These are phyloP conservation scores for Drosophila melanogaster DNA, from an alignment of 1,140 invertebrate genomes.

Conservation along the genomic window DNA sequence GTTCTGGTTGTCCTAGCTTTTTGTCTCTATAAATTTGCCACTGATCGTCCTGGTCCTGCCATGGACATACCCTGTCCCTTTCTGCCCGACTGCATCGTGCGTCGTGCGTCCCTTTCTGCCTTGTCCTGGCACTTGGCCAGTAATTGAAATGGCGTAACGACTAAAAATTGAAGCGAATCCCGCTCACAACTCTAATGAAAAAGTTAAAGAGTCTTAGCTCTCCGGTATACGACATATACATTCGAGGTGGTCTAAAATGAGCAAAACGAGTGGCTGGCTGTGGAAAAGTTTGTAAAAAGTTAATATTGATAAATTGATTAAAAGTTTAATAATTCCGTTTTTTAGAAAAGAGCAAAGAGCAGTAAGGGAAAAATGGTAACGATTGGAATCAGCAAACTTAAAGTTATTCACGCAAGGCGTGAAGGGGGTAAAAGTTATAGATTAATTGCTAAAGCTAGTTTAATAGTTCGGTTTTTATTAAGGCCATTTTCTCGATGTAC, in stretches of 20 bases:
- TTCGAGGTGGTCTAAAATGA: slow-evolving; percentile 23
- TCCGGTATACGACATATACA: slow-evolving; percentile 3
- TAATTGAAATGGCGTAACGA: slow-evolving; percentile 83
- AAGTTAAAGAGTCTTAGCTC: slow-evolving; percentile 61
- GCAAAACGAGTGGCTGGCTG: slow-evolving; percentile 43
- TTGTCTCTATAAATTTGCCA: slow-evolving; percentile 79
- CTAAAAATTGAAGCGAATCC: slow-evolving; percentile 75
- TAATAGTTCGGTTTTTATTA: not conserved
- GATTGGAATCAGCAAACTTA: not conserved
- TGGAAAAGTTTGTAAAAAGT: slow-evolving; percentile 62
- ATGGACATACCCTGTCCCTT: slow-evolving; percentile 15
- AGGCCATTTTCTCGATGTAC: no score
- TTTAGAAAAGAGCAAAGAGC: slow-evolving; percentile 19
- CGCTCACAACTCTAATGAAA: slow-evolving; percentile 56
- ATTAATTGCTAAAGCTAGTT: slow-evolving; percentile 54
- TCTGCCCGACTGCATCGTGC: not conserved
- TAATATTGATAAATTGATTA: slow-evolving; percentile 84
- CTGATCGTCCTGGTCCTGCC: slow-evolving; percentile 66
- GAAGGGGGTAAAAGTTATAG: slow-evolving; percentile 54
- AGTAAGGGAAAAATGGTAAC: slow-evolving; percentile 5
- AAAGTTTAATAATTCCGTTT: slow-evolving; percentile 80
- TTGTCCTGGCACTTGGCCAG: slow-evolving; percentile 72
- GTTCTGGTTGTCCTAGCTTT: slow-evolving; percentile 56
- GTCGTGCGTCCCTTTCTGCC: not conserved
- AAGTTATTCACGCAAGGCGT: slow-evolving; percentile 46